phyloP scores from a whole-genome alignment of 2,888 invertebrate species.

The Xylota sylvarum region DNA sequence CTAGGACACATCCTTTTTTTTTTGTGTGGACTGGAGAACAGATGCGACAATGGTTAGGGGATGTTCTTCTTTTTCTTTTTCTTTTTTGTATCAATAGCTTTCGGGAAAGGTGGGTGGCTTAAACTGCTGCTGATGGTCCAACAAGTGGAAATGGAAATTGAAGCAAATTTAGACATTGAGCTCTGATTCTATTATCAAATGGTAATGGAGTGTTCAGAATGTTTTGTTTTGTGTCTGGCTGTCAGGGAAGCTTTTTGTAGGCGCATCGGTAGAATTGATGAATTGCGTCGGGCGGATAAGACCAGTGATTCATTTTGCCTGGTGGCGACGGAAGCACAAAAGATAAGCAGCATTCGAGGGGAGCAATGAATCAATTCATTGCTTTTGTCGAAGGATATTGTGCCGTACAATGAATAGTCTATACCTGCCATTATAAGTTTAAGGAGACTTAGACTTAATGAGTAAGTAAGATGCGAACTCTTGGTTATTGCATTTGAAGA shows the following conservation, averaged over 20 bases:
- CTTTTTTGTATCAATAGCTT: too few species aligned
- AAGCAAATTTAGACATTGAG: slow-evolving; percentile 39
- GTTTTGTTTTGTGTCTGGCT: slow-evolving; percentile 36
- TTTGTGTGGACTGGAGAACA: slow-evolving; percentile 46
- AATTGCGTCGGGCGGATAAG: slow-evolving; percentile 56
- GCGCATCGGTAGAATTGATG: slow-evolving; percentile 37
- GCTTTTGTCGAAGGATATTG: too few species aligned
- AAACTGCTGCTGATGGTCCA: slow-evolving; percentile 21
- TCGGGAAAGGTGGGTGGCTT: neutral
- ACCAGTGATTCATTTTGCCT: slow-evolving; percentile 19
- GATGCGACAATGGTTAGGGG: slow-evolving; percentile 36
- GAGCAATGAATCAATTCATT: too few species aligned
- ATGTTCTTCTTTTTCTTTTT: slow-evolving; percentile 8
- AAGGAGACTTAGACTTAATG: too few species aligned
- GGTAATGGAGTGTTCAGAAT: slow-evolving; percentile 13
- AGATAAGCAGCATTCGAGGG: neutral
- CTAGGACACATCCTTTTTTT: slow-evolving; percentile 23
- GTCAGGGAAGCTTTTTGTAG: slow-evolving; percentile 9
- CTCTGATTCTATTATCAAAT: slow-evolving; percentile 37
- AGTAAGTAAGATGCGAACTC: too few species aligned
- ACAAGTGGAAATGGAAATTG: slow-evolving; percentile 62
- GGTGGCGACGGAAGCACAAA: neutral
- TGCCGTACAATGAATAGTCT: too few species aligned
- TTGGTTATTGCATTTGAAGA: too few species aligned
- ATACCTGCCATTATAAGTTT: too few species aligned